Conservation (phyloP, 2,113 vertebrate genomes). For the Paramisgurnus dabryanus region DNA sequence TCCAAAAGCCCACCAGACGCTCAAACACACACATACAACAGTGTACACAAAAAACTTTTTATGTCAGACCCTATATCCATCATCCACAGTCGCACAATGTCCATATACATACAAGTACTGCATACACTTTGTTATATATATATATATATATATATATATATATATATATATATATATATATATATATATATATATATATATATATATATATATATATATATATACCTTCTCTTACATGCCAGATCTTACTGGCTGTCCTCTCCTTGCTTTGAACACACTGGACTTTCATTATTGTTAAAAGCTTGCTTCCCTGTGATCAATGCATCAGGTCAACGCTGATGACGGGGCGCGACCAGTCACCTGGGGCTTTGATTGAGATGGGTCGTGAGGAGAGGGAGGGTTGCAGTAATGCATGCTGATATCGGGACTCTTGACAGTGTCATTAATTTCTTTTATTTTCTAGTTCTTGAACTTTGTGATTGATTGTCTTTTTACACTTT, state of each 20-base stretch:
- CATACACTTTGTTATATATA: background rate
- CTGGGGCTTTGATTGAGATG: conserved; percentile 27
- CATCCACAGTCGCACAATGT: background rate
- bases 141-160: no score
- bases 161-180: background rate
- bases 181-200: background rate
- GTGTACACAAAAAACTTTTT: background rate
- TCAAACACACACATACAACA: background rate
- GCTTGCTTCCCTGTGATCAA: conserved; percentile 42
- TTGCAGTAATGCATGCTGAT: background rate
- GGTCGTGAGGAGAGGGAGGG: background rate
- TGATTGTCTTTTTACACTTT: no score
- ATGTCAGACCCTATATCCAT: background rate
- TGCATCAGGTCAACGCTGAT: conserved; percentile 35
- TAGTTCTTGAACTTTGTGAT: background rate
- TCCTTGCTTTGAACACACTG: background rate
- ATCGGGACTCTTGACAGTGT: background rate
- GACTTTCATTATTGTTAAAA: conserved; percentile 28
- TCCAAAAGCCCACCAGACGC: conserved; percentile 6
- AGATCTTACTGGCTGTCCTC: background rate
- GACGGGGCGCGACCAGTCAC: background rate
- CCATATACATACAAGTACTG: conserved; percentile 8
- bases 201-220: background rate
- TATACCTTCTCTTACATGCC: background rate
- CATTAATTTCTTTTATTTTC: conserved; percentile 21